Conservation (phyloP, 2,797 vertebrate genomes). For the Melanotaenia parkinsoni region DNA sequence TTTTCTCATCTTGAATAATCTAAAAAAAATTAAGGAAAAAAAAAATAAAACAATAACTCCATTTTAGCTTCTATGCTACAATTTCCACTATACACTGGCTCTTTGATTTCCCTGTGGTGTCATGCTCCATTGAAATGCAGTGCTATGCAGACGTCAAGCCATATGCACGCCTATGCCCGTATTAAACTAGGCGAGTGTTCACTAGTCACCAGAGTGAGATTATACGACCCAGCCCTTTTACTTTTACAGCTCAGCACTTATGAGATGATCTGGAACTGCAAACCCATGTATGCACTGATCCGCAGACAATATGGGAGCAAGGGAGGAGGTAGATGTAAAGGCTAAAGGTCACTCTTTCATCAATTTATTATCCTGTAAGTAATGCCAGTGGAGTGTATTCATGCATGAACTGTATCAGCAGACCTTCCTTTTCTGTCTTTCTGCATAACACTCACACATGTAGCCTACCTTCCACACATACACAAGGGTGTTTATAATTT, state of each 20-base stretch:
- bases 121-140: slow-evolving; percentile 41
- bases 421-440: slow-evolving; percentile 16
- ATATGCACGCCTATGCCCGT: slow-evolving; percentile 63
- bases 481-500: slow-evolving; percentile 5
- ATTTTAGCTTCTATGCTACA: slow-evolving; percentile 52
- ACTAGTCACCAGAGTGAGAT: slow-evolving; percentile 67
- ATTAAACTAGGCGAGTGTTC: slow-evolving; percentile 66
- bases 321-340: slow-evolving; percentile 51
- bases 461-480: background rate
- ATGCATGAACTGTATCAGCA: slow-evolving; percentile 15
- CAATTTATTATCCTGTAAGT: slow-evolving; percentile 62
- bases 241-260: slow-evolving; percentile 68
- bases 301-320: slow-evolving; percentile 45
- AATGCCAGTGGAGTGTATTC: slow-evolving; percentile 35
- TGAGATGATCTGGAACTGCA: slow-evolving; percentile 57
- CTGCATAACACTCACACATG: slow-evolving; percentile 3
- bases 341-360: slow-evolving; percentile 63
- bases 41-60: slow-evolving; percentile 45
- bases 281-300: slow-evolving; percentile 56
- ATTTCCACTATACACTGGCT: slow-evolving; percentile 25
- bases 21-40: slow-evolving; percentile 45
- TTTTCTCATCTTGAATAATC: slow-evolving; percentile 26
- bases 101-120: slow-evolving; percentile 70
- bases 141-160: slow-evolving; percentile 25
- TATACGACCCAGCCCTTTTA: slow-evolving; percentile 35